Conservation (phyloP, 2,888 invertebrate species). For the Polymixis flavicincta region DNA sequence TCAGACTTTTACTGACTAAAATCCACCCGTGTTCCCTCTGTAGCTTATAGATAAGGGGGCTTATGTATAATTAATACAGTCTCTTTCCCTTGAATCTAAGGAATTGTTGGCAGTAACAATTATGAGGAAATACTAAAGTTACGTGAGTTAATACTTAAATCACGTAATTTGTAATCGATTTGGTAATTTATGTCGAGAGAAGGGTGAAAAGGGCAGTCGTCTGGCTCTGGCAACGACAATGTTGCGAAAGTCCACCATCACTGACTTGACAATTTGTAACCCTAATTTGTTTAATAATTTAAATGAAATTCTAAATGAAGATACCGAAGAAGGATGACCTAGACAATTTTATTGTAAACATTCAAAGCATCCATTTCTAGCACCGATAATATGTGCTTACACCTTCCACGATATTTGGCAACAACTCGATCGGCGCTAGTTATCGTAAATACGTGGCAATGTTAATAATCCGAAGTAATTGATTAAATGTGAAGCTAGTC, state of each 20-base stretch:
- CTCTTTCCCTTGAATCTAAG: background rate
- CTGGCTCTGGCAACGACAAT: constrained; percentile 3
- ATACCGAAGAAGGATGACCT: background rate
- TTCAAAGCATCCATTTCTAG: background rate
- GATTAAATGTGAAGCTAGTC: constrained; percentile 27
- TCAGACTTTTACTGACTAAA: too few species aligned
- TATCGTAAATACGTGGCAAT: constrained; percentile 26
- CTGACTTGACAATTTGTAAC: constrained; percentile 16
- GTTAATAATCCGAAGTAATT: constrained; percentile 27
- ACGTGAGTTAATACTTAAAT: constrained; percentile 5
- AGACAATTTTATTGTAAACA: background rate
- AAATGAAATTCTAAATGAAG: background rate
- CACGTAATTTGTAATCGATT: constrained; percentile 47
- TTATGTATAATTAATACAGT: background rate
- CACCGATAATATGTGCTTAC: background rate
- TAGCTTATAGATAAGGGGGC: too few species aligned
- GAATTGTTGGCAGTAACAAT: background rate
- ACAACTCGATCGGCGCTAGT: constrained; percentile 18
- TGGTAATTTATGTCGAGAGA: constrained; percentile 36
- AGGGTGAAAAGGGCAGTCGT: constrained; percentile 48
- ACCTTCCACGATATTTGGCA: constrained; percentile 24
- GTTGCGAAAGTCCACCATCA: constrained; percentile 20
- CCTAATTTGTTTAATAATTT: background rate
- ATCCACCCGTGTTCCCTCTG: too few species aligned
- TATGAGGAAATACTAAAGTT: background rate